These are phyloP conservation scores for Elysia crispata DNA, from an alignment of 2,888 invertebrate species.

Conservation along the genomic window DNA sequence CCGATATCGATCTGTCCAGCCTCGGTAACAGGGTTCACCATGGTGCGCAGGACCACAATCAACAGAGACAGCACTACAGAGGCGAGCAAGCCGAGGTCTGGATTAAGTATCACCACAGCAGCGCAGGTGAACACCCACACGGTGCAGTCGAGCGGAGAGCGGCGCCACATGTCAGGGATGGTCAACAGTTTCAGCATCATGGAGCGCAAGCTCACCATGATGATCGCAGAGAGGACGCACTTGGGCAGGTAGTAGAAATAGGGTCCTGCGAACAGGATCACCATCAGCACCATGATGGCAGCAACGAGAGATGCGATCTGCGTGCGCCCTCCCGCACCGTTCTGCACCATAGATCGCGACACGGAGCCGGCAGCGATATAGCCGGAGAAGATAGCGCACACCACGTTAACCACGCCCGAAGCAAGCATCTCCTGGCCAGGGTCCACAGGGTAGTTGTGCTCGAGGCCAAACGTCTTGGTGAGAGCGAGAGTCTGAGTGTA, in stretches of 20 bases:
- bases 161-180: conserved; percentile 62
- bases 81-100: conserved; percentile 87
- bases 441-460: conserved; percentile 78
- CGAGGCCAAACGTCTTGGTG: conserved; percentile 78
- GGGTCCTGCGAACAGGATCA: conserved; percentile 55
- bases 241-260: conserved; percentile 68
- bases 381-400: conserved; percentile 80
- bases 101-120: conserved; percentile 86
- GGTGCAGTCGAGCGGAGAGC: conserved; percentile 54
- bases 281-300: conserved; percentile 53
- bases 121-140: conserved; percentile 81
- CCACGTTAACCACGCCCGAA: conserved; percentile 78
- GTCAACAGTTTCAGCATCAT: conserved; percentile 70
- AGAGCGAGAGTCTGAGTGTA: conserved; percentile 79
- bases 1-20: background rate
- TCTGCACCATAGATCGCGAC: conserved; percentile 84
- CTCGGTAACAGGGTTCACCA: conserved; percentile 51
- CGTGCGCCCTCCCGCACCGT: conserved; percentile 89
- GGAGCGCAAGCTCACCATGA: conserved; percentile 69
- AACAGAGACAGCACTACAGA: conserved; percentile 86
- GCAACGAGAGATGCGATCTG: conserved; percentile 63
- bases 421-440: conserved; percentile 76
- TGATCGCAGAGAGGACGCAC: conserved; percentile 79
- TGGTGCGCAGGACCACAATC: conserved; percentile 84
- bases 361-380: conserved; percentile 77